These are phyloP conservation scores for Nomada fabriciana DNA, from an alignment of 2,888 invertebrate species.

Conservation along the genomic window DNA sequence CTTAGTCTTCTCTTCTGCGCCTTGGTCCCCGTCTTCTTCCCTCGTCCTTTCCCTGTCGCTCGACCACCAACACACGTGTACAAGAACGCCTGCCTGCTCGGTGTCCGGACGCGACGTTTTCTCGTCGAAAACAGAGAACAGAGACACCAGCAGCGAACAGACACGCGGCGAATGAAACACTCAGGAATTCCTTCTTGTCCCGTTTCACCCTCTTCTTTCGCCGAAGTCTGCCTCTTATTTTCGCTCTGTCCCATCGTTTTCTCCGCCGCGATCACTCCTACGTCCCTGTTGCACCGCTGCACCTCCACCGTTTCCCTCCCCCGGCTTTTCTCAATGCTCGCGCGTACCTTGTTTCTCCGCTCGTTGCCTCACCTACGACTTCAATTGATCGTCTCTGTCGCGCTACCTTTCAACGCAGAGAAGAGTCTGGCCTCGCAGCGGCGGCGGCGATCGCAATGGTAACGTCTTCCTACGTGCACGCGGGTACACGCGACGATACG, in stretches of 20 bases:
- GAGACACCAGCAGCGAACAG: not conserved
- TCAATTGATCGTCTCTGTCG: not conserved
- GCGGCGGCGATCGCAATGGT: conserved; percentile 37
- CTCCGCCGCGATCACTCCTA: conserved; percentile 60
- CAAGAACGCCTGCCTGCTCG: conserved; percentile 29
- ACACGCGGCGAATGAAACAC: conserved; percentile 19
- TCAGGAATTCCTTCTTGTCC: conserved; percentile 63
- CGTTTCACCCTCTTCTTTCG: conserved; percentile 57
- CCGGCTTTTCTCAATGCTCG: not conserved
- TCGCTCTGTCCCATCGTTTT: conserved; percentile 29
- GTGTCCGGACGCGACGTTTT: conserved; percentile 34
- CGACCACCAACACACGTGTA: conserved; percentile 44
- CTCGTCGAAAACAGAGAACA: conserved; percentile 49
- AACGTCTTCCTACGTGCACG: conserved; percentile 66
- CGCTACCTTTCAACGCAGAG: conserved; percentile 48
- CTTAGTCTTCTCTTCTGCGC: conserved; percentile 1
- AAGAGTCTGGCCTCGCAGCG: not conserved
- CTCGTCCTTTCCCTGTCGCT: not conserved
- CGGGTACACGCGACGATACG: conserved; percentile 39
- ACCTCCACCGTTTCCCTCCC: conserved; percentile 37
- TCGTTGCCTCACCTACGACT: conserved; percentile 21
- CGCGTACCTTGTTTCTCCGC: not conserved
- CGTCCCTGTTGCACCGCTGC: conserved; percentile 44
- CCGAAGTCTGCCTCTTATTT: conserved; percentile 42
- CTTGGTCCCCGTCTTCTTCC: not conserved